These are phyloP conservation scores for Harpagus bidentatus DNA, from an alignment of 2,113 vertebrate species.

Conservation along the genomic window DNA sequence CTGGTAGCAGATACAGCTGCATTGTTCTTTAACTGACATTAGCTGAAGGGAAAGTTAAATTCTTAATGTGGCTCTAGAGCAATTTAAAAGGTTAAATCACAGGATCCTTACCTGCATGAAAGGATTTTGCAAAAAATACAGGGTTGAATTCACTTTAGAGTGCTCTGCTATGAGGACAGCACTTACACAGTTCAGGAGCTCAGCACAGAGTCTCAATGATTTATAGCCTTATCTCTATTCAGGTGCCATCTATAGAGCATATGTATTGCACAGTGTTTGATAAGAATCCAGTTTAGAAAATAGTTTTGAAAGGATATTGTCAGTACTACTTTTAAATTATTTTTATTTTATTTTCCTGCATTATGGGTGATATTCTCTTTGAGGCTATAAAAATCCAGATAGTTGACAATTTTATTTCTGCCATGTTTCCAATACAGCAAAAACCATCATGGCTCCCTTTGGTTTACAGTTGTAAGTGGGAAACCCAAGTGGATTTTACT, in stretches of 20 bases:
- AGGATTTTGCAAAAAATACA: constrained; percentile 12
- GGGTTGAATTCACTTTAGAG: background rate
- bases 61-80: constrained; percentile 30
- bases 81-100: constrained; percentile 44
- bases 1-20: background rate
- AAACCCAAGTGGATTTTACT: constrained; percentile 27
- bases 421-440: constrained; percentile 9
- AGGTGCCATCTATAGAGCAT: constrained; percentile 33
- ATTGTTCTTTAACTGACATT: constrained; percentile 29
- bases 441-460: constrained; percentile 1
- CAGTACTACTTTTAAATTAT: constrained; percentile 49
- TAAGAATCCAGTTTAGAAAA: constrained; percentile 50
- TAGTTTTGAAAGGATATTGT: constrained; percentile 40
- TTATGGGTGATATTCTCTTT: constrained; percentile 17
- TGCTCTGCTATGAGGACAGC: constrained; percentile 27
- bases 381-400: constrained; percentile 42
- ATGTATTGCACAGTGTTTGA: background rate
- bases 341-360: constrained; percentile 44
- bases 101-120: constrained; percentile 10
- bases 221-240: constrained; percentile 44
- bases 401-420: constrained; percentile 51
- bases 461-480: background rate
- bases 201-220: background rate
- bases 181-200: constrained; percentile 16
- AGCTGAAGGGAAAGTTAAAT: constrained; percentile 43